Conservation (phyloP, 2,888 invertebrate genomes). For the Leptinotarsa tumamoca region DNA sequence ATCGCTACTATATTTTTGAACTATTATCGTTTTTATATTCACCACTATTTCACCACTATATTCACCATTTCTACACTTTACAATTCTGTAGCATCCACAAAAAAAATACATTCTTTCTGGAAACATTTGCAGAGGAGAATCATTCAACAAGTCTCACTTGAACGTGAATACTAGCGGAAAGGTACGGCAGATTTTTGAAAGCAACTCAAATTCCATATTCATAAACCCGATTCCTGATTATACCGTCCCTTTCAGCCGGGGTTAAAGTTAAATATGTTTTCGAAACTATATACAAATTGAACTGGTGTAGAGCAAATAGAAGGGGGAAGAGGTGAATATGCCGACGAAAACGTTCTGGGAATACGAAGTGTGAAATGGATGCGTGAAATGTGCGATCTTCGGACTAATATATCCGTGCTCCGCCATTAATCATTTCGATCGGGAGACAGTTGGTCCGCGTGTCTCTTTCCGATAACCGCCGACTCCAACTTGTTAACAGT, state of each 20-base stretch:
- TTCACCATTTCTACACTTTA: too few species aligned
- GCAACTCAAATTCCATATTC: constrained; percentile 22
- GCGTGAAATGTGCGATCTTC: constrained; percentile 58
- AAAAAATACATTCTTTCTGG: too few species aligned
- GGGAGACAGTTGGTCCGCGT: constrained; percentile 60
- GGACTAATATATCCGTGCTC: constrained; percentile 61
- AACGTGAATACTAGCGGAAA: background rate
- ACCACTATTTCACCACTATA: too few species aligned
- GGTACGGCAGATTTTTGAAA: background rate
- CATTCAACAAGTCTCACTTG: too few species aligned
- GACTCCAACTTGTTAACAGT: constrained; percentile 14
- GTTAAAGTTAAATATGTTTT: constrained; percentile 30
- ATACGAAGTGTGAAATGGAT: constrained; percentile 53
- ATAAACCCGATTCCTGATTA: constrained; percentile 16
- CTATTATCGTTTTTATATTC: too few species aligned
- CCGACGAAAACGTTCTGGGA: constrained; percentile 35
- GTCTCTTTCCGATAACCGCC: constrained; percentile 57
- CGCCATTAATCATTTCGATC: constrained; percentile 63
- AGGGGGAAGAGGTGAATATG: constrained; percentile 37
- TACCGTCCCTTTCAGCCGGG: constrained; percentile 21
- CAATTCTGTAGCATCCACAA: too few species aligned
- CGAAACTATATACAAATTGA: constrained; percentile 31
- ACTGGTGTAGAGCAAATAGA: constrained; percentile 35
- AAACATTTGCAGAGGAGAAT: too few species aligned
- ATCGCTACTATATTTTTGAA: too few species aligned